Percentiles rank a stretch among this genome's conserved stretches.
Conservation (phyloP, 2,888 invertebrate species). For the Halictus ligatus region DNA sequence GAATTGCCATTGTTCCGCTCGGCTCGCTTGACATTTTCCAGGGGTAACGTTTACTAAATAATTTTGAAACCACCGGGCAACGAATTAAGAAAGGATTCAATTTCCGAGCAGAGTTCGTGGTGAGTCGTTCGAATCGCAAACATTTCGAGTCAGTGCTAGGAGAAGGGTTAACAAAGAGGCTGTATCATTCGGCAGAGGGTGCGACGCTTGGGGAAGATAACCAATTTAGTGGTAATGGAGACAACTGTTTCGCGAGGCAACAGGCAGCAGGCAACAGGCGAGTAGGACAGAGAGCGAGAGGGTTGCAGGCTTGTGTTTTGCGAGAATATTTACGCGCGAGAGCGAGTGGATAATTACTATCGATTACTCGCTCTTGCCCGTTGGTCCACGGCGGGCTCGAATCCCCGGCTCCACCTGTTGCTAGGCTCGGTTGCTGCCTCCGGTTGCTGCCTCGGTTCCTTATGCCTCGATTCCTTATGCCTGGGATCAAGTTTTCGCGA, state of each 20-base stretch:
- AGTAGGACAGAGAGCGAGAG: neutral
- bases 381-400: constrained; percentile 46
- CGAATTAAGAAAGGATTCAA: too few species aligned
- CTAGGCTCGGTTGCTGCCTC: constrained; percentile 51
- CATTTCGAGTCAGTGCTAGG: neutral
- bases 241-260: neutral
- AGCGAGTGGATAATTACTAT: constrained; percentile 66
- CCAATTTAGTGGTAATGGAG: neutral
- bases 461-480: constrained; percentile 17
- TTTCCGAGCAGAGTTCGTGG: too few species aligned
- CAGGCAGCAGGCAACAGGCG: neutral
- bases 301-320: constrained; percentile 37
- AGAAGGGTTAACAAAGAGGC: neutral
- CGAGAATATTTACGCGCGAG: constrained; percentile 56
- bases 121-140: too few species aligned
- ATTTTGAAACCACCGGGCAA: too few species aligned
- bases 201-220: neutral
- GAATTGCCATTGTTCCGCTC: too few species aligned
- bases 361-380: constrained; percentile 58
- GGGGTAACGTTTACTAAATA: too few species aligned
- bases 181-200: neutral
- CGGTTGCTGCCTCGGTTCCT: neutral
- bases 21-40: too few species aligned
- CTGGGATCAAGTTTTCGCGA: constrained; percentile 1
- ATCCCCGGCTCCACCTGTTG: constrained; percentile 67